phyloP scores from a whole-genome alignment of 2,797 vertebrate genomes.

The Enteromius unitaeniatus region DNA sequence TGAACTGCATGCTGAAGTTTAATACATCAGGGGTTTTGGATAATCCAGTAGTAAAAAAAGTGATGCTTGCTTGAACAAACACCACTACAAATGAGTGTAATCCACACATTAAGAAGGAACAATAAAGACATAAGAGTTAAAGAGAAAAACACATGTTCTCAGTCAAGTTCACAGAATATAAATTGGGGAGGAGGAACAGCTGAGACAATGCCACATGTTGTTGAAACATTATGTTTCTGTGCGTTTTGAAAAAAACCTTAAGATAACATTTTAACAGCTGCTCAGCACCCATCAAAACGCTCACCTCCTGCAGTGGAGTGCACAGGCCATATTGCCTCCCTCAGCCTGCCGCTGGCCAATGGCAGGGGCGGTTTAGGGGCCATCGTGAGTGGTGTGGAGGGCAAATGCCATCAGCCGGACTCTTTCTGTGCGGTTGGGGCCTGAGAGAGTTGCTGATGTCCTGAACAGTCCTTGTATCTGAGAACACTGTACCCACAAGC shows the following conservation, averaged over 20 bases:
- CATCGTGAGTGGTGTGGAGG: constrained; percentile 22
- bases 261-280: constrained; percentile 81
- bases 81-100: not conserved
- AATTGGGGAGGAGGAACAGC: constrained; percentile 57
- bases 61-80: not conserved
- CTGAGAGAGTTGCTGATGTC: constrained; percentile 56
- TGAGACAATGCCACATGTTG: constrained; percentile 58
- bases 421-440: constrained; percentile 35
- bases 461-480: constrained; percentile 30
- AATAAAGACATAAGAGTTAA: constrained; percentile 44
- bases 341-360: not conserved
- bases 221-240: constrained; percentile 60
- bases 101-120: not conserved
- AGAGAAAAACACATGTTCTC: constrained; percentile 39
- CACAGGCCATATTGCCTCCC: constrained; percentile 30
- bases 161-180: constrained; percentile 21
- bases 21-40: not conserved
- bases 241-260: constrained; percentile 58
- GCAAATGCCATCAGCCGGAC: not conserved
- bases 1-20: not conserved
- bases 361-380: not conserved
- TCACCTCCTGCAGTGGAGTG: constrained; percentile 32
- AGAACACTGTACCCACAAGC: constrained; percentile 62
- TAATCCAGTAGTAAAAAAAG: constrained; percentile 1
- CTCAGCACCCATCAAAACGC: constrained; percentile 59